These are phyloP conservation scores for Erpornis zantholeuca DNA, from an alignment of 2,113 vertebrate species.

Conservation along the genomic window DNA sequence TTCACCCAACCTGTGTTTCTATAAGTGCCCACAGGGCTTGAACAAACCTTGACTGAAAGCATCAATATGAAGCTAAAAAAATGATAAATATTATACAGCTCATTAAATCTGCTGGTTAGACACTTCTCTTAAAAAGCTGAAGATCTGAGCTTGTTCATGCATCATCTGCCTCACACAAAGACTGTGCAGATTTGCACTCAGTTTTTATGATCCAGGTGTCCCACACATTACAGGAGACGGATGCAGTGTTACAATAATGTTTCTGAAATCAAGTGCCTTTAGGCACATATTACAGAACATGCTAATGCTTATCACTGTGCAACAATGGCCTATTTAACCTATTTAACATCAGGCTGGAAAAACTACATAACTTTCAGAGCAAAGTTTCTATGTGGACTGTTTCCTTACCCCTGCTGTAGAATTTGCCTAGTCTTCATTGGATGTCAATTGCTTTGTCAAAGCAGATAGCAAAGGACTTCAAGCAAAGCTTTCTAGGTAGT, in stretches of 20 bases:
- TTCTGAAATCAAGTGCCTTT: neutral
- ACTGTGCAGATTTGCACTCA: neutral
- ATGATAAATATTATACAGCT: neutral
- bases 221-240: neutral
- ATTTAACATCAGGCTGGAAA: neutral
- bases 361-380: neutral
- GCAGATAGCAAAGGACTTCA: neutral
- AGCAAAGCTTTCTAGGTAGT: neutral
- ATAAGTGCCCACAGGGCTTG: neutral
- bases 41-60: neutral
- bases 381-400: neutral
- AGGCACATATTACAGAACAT: neutral
- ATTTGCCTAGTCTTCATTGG: neutral
- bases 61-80: neutral
- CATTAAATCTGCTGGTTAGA: neutral
- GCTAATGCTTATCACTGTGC: neutral
- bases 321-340: neutral
- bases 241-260: neutral
- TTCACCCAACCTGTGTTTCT: neutral
- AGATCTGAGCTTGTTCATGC: neutral
- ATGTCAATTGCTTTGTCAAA: neutral
- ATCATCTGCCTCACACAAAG: neutral
- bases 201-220: neutral
- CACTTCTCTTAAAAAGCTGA: neutral
- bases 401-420: neutral